These are phyloP conservation scores for Hemistola chrysoprasaria DNA, from an alignment of 2,888 invertebrate species.

Conservation along the genomic window DNA sequence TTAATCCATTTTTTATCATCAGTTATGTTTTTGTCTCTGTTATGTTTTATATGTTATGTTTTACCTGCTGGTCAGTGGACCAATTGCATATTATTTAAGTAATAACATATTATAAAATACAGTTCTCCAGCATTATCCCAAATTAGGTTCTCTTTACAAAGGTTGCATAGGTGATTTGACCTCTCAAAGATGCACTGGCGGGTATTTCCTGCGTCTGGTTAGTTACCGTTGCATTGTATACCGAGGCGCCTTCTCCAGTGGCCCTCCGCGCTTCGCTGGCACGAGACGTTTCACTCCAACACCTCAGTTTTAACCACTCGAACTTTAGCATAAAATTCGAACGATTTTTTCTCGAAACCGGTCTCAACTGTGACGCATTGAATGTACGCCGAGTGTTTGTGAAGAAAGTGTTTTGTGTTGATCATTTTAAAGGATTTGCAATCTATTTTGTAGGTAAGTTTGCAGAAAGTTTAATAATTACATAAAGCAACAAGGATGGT, in stretches of 20 bases:
- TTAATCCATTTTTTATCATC: too few species aligned
- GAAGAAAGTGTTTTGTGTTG: conserved; percentile 15
- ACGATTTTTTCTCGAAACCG: conserved; percentile 27
- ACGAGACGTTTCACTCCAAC: conserved; percentile 48
- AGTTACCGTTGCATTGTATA: conserved; percentile 23
- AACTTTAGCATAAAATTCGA: conserved; percentile 19
- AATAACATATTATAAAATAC: too few species aligned
- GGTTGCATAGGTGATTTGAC: conserved; percentile 14
- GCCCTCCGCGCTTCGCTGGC: conserved; percentile 52
- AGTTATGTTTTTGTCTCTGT: too few species aligned
- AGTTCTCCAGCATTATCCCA: too few species aligned
- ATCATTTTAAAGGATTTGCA: conserved; percentile 30
- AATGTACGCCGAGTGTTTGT: conserved; percentile 19
- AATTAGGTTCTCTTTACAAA: conserved; percentile 1
- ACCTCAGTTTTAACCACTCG: conserved; percentile 36
- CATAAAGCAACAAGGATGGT: conserved; percentile 8
- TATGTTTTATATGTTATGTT: too few species aligned
- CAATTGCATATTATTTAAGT: too few species aligned
- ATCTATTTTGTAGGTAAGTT: conserved; percentile 31
- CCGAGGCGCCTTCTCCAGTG: conserved; percentile 42
- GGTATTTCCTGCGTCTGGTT: conserved; percentile 19
- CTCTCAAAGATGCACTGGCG: conserved; percentile 24
- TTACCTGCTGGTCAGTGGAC: too few species aligned
- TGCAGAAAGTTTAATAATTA: conserved; percentile 14
- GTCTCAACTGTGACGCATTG: conserved; percentile 22